Conservation (phyloP, 2,797 vertebrate genomes). For the Buceros bicornis region DNA sequence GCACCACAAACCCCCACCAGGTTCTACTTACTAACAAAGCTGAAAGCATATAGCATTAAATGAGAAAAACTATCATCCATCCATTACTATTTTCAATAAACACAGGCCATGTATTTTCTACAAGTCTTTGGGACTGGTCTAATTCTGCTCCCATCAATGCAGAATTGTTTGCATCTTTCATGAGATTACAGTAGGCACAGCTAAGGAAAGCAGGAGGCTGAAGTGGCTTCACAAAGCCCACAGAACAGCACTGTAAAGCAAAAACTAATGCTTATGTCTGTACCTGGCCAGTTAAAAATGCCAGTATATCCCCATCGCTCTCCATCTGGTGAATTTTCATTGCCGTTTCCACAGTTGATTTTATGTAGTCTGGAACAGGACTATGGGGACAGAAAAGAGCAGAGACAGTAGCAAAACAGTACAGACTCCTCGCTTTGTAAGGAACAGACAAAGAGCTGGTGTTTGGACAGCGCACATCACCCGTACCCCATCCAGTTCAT, state of each 20-base stretch:
- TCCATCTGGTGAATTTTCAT: constrained; percentile 98
- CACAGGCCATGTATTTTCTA: background rate
- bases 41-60: constrained; percentile 6
- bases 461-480: background rate
- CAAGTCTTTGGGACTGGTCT: background rate
- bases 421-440: background rate
- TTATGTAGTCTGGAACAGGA: constrained; percentile 97
- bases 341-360: constrained; percentile 96
- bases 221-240: background rate
- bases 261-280: background rate
- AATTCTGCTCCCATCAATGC: background rate
- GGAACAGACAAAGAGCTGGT: background rate
- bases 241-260: background rate
- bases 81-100: background rate
- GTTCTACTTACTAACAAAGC: background rate
- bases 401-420: background rate
- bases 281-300: constrained; percentile 98
- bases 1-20: background rate
- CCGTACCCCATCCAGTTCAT: background rate
- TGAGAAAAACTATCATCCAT: background rate
- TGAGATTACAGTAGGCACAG: background rate
- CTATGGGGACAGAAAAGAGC: constrained; percentile 73
- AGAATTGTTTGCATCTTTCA: background rate
- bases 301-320: constrained; percentile 93
- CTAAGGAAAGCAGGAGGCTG: background rate